Evolutionary conservation across 2,113 vertebrate species (phyloP), one percentile per base, ranked within the genome.

Genomic region (Lethenteron camtschaticum): DNA sequence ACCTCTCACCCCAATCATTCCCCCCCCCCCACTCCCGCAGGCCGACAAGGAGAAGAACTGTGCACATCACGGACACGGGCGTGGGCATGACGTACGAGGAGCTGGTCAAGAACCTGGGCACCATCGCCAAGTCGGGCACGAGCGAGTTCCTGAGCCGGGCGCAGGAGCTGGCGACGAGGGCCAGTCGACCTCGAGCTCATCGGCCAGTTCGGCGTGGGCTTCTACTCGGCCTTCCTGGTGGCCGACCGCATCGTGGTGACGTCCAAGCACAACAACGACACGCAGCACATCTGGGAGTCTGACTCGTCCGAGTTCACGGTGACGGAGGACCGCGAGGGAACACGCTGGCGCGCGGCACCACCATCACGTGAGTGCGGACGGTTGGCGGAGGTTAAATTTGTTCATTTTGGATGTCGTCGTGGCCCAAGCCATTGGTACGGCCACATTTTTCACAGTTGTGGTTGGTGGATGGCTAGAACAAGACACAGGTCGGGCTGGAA

Each of bases 41-140:
- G 90, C 90, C 74, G 94, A 99, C 76, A 96, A 97, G 76, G 94
- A 99, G 74, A 96, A 87, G 82, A 99, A 99, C 74, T 99, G 87
- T 83, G 24, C 94, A 99, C 57, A 85, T 99, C 77, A 97, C 90
- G 13, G 94, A 99, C 74, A 96, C 92, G 1, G 94, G 94, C 59
- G 81, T 99, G 72, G 94, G 94, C 75, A 99, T 99, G 94, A 97
- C 92, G 69, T 90, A 88, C 74, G 90, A 95, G 1, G 94, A 99
- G 41, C 73, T 99, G 55, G 83, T 99, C 56, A 99, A 83, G 79
- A 99, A 99, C 76, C 76, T 99, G 74, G 95, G 95, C 69, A 99
- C 95, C 59, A 99, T 99, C 70, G 95, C 95, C 5, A 99, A 97
- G 73, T 99, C 95, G 1, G 95, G 95, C 77, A 99, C 95, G 58